A percentile compares a stretch with the other conserved stretches of the same genome.
phyloP scores from a whole-genome alignment of 2,888 invertebrate species.

The Melanostoma scalare region DNA sequence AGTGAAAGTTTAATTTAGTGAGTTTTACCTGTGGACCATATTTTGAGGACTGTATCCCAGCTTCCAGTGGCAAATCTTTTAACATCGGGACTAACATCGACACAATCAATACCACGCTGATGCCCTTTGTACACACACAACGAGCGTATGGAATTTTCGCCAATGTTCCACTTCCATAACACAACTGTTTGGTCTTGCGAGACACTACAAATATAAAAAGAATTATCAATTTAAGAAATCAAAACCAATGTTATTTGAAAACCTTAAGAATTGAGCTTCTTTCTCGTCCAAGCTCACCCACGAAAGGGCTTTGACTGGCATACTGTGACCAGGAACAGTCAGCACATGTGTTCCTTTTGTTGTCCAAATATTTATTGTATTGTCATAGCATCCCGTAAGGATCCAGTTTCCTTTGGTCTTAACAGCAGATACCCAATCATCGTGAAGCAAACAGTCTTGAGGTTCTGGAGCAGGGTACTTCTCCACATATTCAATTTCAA shows the following conservation, averaged over 20 bases:
- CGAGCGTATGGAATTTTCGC: slow-evolving; percentile 89
- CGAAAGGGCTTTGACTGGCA: slow-evolving; percentile 92
- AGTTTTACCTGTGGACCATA: slow-evolving; percentile 90
- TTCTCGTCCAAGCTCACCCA: slow-evolving; percentile 90
- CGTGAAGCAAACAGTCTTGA: slow-evolving; percentile 94
- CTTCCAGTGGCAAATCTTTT: slow-evolving; percentile 90
- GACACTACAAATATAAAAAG: slow-evolving; percentile 83
- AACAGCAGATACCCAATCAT: slow-evolving; percentile 98
- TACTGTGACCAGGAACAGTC: slow-evolving; percentile 93
- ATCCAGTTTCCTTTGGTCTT: slow-evolving; percentile 90
- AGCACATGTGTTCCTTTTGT: slow-evolving; percentile 91
- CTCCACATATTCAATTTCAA: slow-evolving; percentile 96
- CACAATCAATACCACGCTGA: slow-evolving; percentile 94
- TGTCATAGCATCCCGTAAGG: slow-evolving; percentile 96
- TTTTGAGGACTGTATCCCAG: slow-evolving; percentile 95
- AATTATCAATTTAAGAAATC: neutral
- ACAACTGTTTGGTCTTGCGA: slow-evolving; percentile 96
- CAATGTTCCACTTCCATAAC: slow-evolving; percentile 93
- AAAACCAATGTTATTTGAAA: slow-evolving; percentile 35
- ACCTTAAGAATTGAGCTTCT: slow-evolving; percentile 88
- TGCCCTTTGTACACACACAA: slow-evolving; percentile 94
- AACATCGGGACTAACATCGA: slow-evolving; percentile 88
- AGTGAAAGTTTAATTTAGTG: too few relatives aligned
- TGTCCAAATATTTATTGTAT: slow-evolving; percentile 95
- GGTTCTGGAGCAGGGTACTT: slow-evolving; percentile 95